Evolutionary conservation across 2,888 invertebrate species (phyloP), one percentile per base, ranked within the genome.

Genomic region (Ochropleura plecta): DNA sequence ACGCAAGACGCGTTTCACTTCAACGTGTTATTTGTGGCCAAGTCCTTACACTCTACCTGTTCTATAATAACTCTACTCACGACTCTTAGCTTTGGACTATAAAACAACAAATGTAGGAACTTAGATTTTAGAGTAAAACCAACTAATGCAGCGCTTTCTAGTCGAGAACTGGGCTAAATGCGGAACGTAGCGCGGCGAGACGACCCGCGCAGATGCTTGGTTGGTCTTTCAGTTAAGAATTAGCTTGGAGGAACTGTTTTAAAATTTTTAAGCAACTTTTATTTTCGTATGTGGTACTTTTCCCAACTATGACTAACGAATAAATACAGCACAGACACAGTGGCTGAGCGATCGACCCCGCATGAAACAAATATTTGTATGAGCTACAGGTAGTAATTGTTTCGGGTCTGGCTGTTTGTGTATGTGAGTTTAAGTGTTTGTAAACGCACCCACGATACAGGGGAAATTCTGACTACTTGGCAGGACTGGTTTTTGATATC

Each of bases 41-140:
- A 8, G 44, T n/a, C 44, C 12, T 62, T 10, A n/a, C 44, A 6
- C n/a, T 64, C 18, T 49, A 73, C 79, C 73, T 73, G 83, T 72
- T 82, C 55, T 70, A 70, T 79, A 82, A 82, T 70, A 79, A 75
- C 72, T 65, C 70, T 62, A 57, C 60, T 44, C 64, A 53, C 55
- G 59, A 57, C 48, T 69, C 76, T 80, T 68, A 73, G 83, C 82
- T 80, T 69, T 55, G 44, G 70, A 73, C 53, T 70, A 44, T 80
- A 82, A 82, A 82, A 80, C 83, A 82, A 82, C 82, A 73, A 76
- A 83, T 49, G 69, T 82, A 59, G 66, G 70, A 80, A 83, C 84
- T 81, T 76, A 75, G 79, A 83, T 85, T 85, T 84, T 74, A 85
- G 70, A 76, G 77, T 68, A 76, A 81, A 78, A 79, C 75, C 78